Conservation (phyloP, 1,140 invertebrate species). For the Orchestia grillus region DNA sequence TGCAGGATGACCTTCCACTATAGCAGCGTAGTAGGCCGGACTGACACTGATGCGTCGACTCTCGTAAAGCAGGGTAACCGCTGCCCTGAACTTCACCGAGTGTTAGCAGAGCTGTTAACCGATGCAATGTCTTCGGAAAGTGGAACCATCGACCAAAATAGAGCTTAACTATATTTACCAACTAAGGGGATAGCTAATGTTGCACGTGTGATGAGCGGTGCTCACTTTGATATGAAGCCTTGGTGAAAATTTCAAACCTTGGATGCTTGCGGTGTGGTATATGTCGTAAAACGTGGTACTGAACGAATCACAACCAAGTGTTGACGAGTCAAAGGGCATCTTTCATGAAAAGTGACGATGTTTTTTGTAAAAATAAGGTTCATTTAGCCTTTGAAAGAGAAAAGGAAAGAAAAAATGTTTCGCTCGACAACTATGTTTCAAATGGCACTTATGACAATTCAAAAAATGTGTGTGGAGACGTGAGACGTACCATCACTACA, state of each 20-base stretch:
- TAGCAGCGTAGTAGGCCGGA: no score
- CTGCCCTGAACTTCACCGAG: neutral
- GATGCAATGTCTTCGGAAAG: neutral
- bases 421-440: no score
- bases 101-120: neutral
- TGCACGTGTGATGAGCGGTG: neutral
- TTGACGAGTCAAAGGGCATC: neutral
- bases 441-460: no score
- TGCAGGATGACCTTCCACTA: no score
- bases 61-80: neutral
- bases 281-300: neutral
- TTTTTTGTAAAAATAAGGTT: no score
- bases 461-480: no score
- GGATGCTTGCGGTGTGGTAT: neutral
- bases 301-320: neutral
- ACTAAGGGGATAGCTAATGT: neutral
- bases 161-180: neutral
- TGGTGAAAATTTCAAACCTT: neutral
- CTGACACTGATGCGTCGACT: neutral
- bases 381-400: no score
- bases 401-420: neutral
- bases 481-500: neutral
- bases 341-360: neutral
- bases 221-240: neutral
- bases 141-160: neutral